Conservation (phyloP, 2,797 vertebrate species). For the Sebastolobus altivelis region DNA sequence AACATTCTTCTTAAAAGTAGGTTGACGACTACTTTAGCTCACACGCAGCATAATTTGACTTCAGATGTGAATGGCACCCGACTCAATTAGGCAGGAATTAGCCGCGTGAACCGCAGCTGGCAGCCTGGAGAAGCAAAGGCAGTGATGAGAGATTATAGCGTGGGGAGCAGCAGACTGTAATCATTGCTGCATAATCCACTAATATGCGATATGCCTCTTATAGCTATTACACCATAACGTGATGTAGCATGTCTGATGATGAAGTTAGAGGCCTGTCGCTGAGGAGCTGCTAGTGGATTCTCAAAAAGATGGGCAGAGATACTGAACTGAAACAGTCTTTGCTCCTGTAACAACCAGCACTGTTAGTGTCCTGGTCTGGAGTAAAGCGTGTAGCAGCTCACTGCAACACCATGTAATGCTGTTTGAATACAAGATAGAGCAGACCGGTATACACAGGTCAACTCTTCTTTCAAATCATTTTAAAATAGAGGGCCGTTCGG, state of each 20-base stretch:
- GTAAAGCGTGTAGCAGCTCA: background rate
- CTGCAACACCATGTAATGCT: background rate
- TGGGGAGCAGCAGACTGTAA: conserved; percentile 61
- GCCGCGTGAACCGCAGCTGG: conserved; percentile 60
- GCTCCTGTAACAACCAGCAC: background rate
- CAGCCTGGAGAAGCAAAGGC: conserved; percentile 55
- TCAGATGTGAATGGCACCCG: conserved; percentile 61
- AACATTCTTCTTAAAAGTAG: conserved; percentile 38
- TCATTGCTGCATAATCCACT: conserved; percentile 63
- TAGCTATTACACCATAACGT: conserved; percentile 14
- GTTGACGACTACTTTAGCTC: conserved; percentile 42
- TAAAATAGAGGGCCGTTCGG: background rate
- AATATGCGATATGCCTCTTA: conserved; percentile 49
- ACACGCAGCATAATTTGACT: conserved; percentile 39
- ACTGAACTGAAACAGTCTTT: background rate
- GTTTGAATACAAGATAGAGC: background rate
- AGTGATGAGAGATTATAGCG: conserved; percentile 68
- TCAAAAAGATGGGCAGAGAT: background rate
- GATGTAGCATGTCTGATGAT: conserved; percentile 29
- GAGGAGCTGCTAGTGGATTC: conserved; percentile 15
- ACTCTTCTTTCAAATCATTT: conserved; percentile 1
- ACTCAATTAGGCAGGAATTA: conserved; percentile 75
- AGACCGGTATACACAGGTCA: background rate
- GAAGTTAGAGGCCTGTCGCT: conserved; percentile 12
- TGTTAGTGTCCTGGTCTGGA: conserved; percentile 11